Conservation (phyloP, 1,140 invertebrate species). For the Drosophila repleta region DNA sequence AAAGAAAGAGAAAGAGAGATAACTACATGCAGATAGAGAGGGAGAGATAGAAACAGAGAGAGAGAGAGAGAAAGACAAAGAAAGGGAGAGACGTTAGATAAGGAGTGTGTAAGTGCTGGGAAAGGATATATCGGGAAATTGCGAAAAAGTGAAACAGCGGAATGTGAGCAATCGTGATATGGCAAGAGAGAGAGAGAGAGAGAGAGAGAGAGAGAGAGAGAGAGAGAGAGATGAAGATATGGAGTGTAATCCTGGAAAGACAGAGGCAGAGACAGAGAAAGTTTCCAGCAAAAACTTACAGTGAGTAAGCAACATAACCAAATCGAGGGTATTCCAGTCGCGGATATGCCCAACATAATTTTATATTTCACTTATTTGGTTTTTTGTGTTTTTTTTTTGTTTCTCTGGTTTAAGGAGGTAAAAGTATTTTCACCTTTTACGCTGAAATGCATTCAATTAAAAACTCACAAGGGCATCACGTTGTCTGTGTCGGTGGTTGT, state of each 20-base stretch:
- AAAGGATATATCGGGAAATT: too few relatives aligned
- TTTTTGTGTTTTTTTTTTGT: background rate
- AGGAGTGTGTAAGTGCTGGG: too few relatives aligned
- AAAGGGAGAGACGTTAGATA: too few relatives aligned
- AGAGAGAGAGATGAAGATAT: too few relatives aligned
- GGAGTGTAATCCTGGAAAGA: background rate
- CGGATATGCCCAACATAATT: conserved; percentile 2
- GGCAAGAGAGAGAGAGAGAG: background rate
- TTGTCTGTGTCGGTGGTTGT: conserved; percentile 26
- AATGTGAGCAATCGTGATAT: too few relatives aligned
- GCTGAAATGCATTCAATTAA: conserved; percentile 77
- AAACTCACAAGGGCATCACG: conserved; percentile 60
- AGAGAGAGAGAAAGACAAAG: too few relatives aligned
- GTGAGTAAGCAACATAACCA: background rate
- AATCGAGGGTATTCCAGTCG: background rate
- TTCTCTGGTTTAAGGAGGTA: conserved; percentile 38
- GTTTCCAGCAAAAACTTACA: background rate
- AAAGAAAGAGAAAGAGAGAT: too few relatives aligned
- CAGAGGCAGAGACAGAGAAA: background rate
- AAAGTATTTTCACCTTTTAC: conserved; percentile 74
- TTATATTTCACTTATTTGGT: background rate
- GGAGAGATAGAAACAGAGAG: too few relatives aligned
- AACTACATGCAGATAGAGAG: too few relatives aligned
- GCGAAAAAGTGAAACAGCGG: background rate
- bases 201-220: too few relatives aligned